A percentile compares a stretch with the other conserved stretches of the same genome.
These are phyloP conservation scores for Cassiopea andromeda DNA, from an alignment of 30 jellyfish, hydroid and myxozoan genomes.

Conservation along the genomic window DNA sequence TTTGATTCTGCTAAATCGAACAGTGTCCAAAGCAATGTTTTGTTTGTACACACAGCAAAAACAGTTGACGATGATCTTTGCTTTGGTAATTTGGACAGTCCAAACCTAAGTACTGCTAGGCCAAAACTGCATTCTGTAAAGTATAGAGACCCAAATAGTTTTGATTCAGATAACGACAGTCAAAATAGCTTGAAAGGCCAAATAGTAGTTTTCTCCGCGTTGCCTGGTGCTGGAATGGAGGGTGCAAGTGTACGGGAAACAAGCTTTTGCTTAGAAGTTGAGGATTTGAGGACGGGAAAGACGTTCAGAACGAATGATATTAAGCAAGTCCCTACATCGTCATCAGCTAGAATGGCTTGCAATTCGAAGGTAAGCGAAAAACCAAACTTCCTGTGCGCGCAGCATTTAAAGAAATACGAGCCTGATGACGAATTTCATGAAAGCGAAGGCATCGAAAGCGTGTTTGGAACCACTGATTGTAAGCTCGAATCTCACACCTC, in stretches of 20 bases:
- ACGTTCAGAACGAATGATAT: background rate
- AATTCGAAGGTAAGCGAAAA: background rate
- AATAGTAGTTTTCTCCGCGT: background rate
- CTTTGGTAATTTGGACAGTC: background rate
- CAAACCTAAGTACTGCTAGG: background rate
- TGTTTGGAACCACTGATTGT: background rate
- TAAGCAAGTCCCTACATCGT: background rate
- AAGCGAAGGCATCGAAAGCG: background rate
- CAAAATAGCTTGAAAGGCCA: background rate
- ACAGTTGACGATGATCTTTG: background rate
- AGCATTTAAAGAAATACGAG: background rate
- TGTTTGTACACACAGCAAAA: background rate
- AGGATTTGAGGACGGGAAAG: constrained; percentile 31
- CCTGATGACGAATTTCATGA: too few relatives aligned
- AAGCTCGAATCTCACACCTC: background rate
- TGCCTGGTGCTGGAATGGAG: background rate
- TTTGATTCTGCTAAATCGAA: background rate
- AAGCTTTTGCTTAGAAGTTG: constrained; percentile 28
- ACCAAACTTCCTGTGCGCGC: background rate
- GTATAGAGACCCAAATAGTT: constrained; percentile 12
- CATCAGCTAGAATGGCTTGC: background rate
- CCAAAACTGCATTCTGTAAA: background rate
- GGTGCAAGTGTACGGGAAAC: background rate
- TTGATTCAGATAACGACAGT: constrained; percentile 9
- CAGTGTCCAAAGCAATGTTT: background rate